phyloP scores from a whole-genome alignment of 2,113 vertebrate genomes.

The Delphinapterus leucas region DNA sequence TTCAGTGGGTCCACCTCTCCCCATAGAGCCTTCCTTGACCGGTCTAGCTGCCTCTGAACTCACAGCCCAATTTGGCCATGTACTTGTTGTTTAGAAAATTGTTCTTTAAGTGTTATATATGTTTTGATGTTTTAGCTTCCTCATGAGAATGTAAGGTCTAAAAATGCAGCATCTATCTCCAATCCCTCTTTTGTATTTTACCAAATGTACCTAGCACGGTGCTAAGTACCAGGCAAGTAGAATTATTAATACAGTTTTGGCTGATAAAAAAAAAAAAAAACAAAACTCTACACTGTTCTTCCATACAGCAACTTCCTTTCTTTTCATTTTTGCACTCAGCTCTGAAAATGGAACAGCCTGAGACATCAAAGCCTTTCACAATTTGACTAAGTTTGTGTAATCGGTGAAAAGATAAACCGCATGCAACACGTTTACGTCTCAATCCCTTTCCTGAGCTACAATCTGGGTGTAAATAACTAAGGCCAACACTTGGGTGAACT shows the following conservation, averaged over 20 bases:
- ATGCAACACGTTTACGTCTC: conserved; percentile 56
- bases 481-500: conserved; percentile 24
- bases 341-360: conserved; percentile 61
- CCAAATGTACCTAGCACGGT: neutral
- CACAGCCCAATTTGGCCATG: neutral
- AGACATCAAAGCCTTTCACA: conserved; percentile 62
- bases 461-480: conserved; percentile 55
- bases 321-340: conserved; percentile 48
- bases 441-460: conserved; percentile 60
- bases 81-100: neutral
- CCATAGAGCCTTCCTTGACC: neutral
- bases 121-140: neutral
- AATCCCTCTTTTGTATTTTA: neutral
- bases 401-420: conserved; percentile 64
- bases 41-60: neutral
- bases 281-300: conserved; percentile 1
- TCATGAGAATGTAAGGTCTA: neutral
- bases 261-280: neutral
- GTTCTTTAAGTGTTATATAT: neutral
- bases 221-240: neutral
- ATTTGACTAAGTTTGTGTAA: conserved; percentile 57
- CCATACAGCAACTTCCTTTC: conserved; percentile 20
- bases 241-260: conserved; percentile 18
- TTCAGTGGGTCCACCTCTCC: neutral
- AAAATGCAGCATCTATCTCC: neutral